phyloP scores from a whole-genome alignment of 2,888 invertebrate species.

The Charanyca ferruginea region DNA sequence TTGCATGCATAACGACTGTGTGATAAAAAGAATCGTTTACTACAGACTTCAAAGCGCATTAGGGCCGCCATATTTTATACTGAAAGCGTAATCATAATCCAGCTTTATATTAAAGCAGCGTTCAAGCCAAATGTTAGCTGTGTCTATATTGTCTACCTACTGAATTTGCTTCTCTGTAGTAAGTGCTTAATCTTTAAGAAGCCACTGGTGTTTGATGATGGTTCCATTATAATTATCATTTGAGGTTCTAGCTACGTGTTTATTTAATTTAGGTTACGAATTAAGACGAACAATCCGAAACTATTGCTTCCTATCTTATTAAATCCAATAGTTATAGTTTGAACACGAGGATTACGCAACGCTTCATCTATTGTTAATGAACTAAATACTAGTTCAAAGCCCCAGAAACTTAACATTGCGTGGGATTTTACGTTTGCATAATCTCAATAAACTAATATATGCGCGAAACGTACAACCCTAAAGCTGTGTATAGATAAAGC shows the following conservation, averaged over 20 bases:
- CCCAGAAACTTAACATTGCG: slow-evolving; percentile 35
- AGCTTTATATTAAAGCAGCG: slow-evolving; percentile 38
- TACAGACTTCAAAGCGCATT: slow-evolving; percentile 62
- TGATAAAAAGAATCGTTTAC: slow-evolving; percentile 67
- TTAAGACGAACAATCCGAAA: background rate
- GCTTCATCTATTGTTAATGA: slow-evolving; percentile 27
- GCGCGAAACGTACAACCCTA: slow-evolving; percentile 78
- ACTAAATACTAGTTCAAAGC: slow-evolving; percentile 46
- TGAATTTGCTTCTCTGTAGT: slow-evolving; percentile 3
- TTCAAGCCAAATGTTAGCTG: slow-evolving; percentile 32
- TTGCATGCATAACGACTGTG: slow-evolving; percentile 64
- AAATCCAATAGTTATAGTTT: slow-evolving; percentile 22
- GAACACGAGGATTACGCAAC: slow-evolving; percentile 22
- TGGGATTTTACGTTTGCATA: slow-evolving; percentile 51
- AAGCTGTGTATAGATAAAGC: slow-evolving; percentile 71
- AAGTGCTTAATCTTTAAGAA: background rate
- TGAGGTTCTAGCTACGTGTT: background rate
- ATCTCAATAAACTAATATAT: slow-evolving; percentile 62
- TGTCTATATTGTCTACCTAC: background rate
- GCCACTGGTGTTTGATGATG: background rate
- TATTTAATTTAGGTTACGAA: slow-evolving; percentile 14
- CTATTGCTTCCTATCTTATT: slow-evolving; percentile 3
- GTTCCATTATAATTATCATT: background rate
- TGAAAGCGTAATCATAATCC: slow-evolving; percentile 49
- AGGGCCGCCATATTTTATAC: slow-evolving; percentile 59